Evolutionary conservation across 2,888 invertebrate species (phyloP).

Genomic region (Oxyteleia sp.): DNA sequence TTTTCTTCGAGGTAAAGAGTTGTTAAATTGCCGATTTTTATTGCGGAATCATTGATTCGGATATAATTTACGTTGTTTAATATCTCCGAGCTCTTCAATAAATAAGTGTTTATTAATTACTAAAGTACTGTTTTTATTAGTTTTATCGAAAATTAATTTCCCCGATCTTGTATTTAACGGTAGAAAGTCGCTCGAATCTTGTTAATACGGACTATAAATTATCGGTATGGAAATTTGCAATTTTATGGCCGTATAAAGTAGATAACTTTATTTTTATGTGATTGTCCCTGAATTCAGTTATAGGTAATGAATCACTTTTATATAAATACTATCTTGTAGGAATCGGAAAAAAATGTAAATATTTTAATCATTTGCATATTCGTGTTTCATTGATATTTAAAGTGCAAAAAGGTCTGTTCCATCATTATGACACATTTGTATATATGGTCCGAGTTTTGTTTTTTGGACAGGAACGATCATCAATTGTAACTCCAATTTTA

Average conservation of each 20-base stretch:
- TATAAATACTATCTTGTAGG: conserved; percentile 25
- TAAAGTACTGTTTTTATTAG: conserved; percentile 37
- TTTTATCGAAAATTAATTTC: conserved; percentile 47
- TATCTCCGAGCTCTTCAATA: conserved; percentile 1
- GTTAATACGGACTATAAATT: conserved; percentile 38
- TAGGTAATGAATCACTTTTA: conserved; percentile 45
- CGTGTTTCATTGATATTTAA: conserved; percentile 30
- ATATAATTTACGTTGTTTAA: conserved; percentile 27
- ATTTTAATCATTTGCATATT: conserved; percentile 14
- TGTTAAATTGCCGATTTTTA: neutral
- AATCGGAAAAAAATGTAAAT: conserved; percentile 39
- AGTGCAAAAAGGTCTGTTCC: conserved; percentile 10
- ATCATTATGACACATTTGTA: conserved; percentile 12
- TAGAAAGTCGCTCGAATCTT: conserved; percentile 39
- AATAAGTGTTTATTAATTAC: conserved; percentile 41
- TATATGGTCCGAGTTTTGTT: neutral
- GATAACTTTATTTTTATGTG: conserved; percentile 52
- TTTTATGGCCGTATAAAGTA: conserved; percentile 42
- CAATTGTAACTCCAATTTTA: conserved; percentile 9
- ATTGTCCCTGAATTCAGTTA: conserved; percentile 52
- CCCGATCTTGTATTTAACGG: conserved; percentile 44
- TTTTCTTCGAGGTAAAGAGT: neutral
- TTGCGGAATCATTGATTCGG: conserved; percentile 8
- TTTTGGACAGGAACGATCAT: neutral
- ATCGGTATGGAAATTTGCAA: conserved; percentile 48